These are phyloP conservation scores for Malthinus flaveolus DNA, from an alignment of 2,888 invertebrate genomes.

Conservation along the genomic window DNA sequence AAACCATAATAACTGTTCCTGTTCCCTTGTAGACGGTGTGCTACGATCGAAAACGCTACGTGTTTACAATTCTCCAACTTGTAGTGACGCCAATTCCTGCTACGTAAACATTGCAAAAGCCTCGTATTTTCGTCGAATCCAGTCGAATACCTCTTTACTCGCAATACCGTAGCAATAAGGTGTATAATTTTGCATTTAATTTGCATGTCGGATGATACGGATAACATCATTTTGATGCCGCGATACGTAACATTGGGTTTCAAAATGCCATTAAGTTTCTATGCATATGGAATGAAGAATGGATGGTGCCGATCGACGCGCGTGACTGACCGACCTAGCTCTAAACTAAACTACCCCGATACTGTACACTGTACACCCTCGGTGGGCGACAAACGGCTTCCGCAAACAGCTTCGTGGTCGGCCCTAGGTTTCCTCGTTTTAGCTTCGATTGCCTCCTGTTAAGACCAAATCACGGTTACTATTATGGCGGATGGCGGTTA, in stretches of 20 bases:
- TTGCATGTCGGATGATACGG: constrained; percentile 55
- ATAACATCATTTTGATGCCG: constrained; percentile 53
- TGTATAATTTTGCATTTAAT: constrained; percentile 56
- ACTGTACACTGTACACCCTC: constrained; percentile 17
- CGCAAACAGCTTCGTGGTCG: constrained; percentile 29
- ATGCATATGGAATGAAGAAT: constrained; percentile 56
- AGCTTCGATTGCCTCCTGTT: constrained; percentile 42
- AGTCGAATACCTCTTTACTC: constrained; percentile 41
- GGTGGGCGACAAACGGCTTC: constrained; percentile 23
- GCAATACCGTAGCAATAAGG: constrained; percentile 49
- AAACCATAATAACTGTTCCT: constrained; percentile 29
- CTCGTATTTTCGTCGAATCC: constrained; percentile 46
- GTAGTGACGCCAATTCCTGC: constrained; percentile 42
- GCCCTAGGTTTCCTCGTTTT: constrained; percentile 31
- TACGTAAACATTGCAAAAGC: constrained; percentile 45
- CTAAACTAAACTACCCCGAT: constrained; percentile 15
- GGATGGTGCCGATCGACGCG: constrained; percentile 38
- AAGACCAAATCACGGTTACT: constrained; percentile 39
- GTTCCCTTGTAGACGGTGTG: constrained; percentile 23
- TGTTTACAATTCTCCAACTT: constrained; percentile 45
- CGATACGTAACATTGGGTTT: constrained; percentile 51
- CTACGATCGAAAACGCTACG: constrained; percentile 29
- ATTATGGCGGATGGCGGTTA: not conserved
- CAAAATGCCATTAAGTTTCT: constrained; percentile 55
- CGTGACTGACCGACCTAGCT: constrained; percentile 20